Evolutionary conservation across 2,797 vertebrate species (phyloP).

Genomic region (Sciaenops ocellatus): DNA sequence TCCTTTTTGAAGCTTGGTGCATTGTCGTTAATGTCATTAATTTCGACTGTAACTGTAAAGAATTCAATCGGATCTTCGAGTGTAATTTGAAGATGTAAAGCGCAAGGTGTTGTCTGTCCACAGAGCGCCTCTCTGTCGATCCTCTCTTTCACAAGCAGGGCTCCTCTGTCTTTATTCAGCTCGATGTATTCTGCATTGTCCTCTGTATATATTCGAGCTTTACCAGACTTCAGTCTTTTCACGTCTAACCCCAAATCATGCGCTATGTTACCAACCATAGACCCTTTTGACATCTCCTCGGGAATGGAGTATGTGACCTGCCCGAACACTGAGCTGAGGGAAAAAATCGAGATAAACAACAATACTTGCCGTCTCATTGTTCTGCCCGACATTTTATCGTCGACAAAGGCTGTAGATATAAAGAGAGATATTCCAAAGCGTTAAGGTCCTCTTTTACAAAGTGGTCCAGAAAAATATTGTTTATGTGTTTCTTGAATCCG

Average conservation of each 20-base stretch:
- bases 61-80: constrained; percentile 72
- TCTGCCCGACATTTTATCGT: constrained; percentile 48
- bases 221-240: constrained; percentile 81
- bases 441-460: neutral
- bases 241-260: constrained; percentile 78
- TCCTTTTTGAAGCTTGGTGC: constrained; percentile 58
- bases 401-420: neutral
- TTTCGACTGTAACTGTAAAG: constrained; percentile 55
- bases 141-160: constrained; percentile 75
- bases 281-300: constrained; percentile 89
- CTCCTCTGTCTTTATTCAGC: constrained; percentile 76
- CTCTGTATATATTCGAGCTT: constrained; percentile 83
- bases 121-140: constrained; percentile 77
- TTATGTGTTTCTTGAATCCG: neutral
- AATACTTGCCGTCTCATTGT: constrained; percentile 87
- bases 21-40: constrained; percentile 79
- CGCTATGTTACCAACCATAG: constrained; percentile 76
- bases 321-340: constrained; percentile 73
- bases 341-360: constrained; percentile 81
- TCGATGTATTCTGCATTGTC: constrained; percentile 75
- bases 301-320: constrained; percentile 90
- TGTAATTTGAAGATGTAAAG: constrained; percentile 73
- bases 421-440: neutral
- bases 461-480: neutral
- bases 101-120: constrained; percentile 71